Evolutionary conservation across 2,888 invertebrate genomes (phyloP).

Genomic region (Exocentrus adspersus): DNA sequence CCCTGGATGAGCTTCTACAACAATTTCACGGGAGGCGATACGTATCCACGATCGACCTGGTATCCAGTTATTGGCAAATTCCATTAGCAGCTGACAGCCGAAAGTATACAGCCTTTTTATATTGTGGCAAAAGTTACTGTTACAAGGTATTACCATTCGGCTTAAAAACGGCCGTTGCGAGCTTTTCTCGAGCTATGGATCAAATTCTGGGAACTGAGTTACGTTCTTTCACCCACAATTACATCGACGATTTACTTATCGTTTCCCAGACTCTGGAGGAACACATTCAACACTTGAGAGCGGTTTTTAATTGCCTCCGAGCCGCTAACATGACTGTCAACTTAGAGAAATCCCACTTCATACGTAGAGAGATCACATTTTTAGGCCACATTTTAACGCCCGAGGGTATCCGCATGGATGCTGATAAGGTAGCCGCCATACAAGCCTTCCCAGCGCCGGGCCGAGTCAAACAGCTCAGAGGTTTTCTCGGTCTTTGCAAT

Average conservation of each 20-base stretch:
- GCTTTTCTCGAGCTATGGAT: neutral
- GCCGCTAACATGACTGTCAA: neutral
- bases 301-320: neutral
- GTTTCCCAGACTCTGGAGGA: too few species aligned
- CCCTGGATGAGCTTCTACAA: constrained; percentile 5
- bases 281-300: too few species aligned
- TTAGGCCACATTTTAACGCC: constrained; percentile 8
- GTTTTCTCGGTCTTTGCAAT: constrained; percentile 1
- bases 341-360: constrained; percentile 7
- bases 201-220: neutral
- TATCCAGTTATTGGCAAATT: constrained; percentile 28
- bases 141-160: constrained; percentile 12
- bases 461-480: neutral
- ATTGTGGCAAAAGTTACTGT: constrained; percentile 24
- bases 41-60: constrained; percentile 7
- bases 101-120: constrained; percentile 27
- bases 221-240: neutral
- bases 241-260: constrained; percentile 1
- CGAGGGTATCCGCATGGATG: neutral
- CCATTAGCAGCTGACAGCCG: constrained; percentile 5
- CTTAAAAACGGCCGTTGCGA: neutral
- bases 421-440: neutral
- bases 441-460: neutral
- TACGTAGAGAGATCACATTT: neutral
- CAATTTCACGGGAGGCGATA: constrained; percentile 1